Base-by-base conservation (phyloP, 2,888 invertebrate species). In the Quadroppia sp. region DNA sequence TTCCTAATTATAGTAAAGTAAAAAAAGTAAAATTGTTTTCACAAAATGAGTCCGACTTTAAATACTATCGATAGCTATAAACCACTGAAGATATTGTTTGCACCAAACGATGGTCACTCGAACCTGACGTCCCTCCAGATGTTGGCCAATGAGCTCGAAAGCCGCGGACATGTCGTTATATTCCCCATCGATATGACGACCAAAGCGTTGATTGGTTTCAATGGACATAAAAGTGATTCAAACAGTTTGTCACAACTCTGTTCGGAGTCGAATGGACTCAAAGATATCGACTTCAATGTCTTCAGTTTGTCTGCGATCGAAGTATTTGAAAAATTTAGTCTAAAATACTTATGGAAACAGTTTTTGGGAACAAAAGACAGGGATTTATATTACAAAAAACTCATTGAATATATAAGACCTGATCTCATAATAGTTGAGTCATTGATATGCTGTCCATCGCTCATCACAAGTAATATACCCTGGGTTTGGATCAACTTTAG, bases 401-500 rank as follows among this genome's bases (percentile, higher is more conserved):
- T 59, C 17, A 59, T 59, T n/a, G 30, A 59, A 30, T 30, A 17
- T 2, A n/a, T 59, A 6, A 59, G 15, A 32, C 59, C 59, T 15
- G 30, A 59, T 59, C 1, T 59, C 17, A 59, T 59, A 11, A 9
- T 59, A 7, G 59, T 59, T 30, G 59, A 59, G 25, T 59, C 59
- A 23, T 9, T 59, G 3, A 6, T 59, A 9, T 59, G 59, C 30
- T 59, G 7, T 7, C 59, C 59, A 6, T 28, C 59, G 7, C 17
- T 59, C 13, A 59, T 30, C 17, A 30, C 13, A 20, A 30, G 7
- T 30, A 30, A 30, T 59, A 59, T 59, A 6, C 59, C 59, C 2
- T 59, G 59, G 59, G 59, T 59, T 59, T 59, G 59, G 59, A 2
- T 59, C 3, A 59, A 30, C 23, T 59, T 59, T 15, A 30, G 59